Base-by-base conservation (phyloP, 2,797 vertebrate genomes). In the Tragopan temminckii region DNA sequence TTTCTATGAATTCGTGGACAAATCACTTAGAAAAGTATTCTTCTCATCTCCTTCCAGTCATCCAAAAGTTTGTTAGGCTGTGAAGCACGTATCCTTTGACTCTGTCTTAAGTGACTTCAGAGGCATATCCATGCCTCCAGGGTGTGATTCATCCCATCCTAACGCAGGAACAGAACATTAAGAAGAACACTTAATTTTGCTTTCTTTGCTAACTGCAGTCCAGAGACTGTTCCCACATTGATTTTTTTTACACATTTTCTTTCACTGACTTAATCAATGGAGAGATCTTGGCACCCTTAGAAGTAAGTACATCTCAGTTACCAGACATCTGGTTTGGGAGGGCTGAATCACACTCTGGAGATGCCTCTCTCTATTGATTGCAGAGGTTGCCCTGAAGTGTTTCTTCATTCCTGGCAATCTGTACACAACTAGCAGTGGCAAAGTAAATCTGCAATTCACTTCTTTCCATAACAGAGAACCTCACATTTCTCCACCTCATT, bases 161-260 rank as follows among this genome's bases (percentile, higher is more conserved):
- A 80, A 88, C 45, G 69, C 67, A 93, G 62, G 94, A 90, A 64
- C 36, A 52, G 58, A 68, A 7, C 45, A 78, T 87, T 77, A 52
- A 89, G 21, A 55, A 71, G 78, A 89, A 93, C 43, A 25, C 35
- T 61, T 93, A 85, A 92, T 92, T 96, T 95, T 95, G 24, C 72
- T 92, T 87, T 42, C 3, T 48, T 91, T 82, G 55, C 31, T 85
- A 88, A 85, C 69, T 89, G 75, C 72, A 94, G 72, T 71, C 72
- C n/a, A 46, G 78, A 94, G 81, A 75, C 53, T 72, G 52, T 68
- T 80, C 87, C n/a, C 50, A 52, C 53, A 87, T 42, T 68, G 85
- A 69, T 63, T 71, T 81, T 94, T 94, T 92, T 85, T 16, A 42
- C 16, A 58, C 14, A 33, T 85, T 94, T 94, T 77, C 33, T 93